Evolutionary conservation across 2,113 vertebrate species (phyloP).

Genomic region (Myrmecobius fasciatus): DNA sequence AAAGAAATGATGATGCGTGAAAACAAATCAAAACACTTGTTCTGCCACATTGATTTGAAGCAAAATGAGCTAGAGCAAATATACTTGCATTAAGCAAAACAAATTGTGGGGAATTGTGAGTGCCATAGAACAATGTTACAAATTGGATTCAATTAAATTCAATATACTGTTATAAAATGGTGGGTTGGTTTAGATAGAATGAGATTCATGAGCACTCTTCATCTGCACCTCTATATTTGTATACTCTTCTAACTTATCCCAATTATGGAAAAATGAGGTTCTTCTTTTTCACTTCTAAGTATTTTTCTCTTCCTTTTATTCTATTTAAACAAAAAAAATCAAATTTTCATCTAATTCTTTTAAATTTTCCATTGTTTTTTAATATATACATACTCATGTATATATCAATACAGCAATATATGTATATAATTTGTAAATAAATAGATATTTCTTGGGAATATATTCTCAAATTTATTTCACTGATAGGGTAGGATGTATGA

Average conservation of each 20-base stretch:
- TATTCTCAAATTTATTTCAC: neutral
- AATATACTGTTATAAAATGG: neutral
- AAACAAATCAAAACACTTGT: neutral
- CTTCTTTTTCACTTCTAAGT: too few species aligned
- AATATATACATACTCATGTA: too few species aligned
- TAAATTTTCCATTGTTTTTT: too few species aligned
- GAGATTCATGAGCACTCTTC: too few species aligned
- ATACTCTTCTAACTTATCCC: too few species aligned
- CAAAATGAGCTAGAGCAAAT: neutral
- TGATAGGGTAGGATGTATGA: neutral
- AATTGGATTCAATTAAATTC: neutral
- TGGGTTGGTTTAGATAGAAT: neutral
- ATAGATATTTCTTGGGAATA: neutral
- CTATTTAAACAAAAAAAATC: too few species aligned
- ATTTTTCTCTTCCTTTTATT: too few species aligned
- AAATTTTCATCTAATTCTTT: too few species aligned
- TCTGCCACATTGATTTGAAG: neutral
- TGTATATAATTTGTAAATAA: neutral
- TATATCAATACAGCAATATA: neutral
- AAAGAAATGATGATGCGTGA: neutral
- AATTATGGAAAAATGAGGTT: too few species aligned
- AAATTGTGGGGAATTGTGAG: neutral
- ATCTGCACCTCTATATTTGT: too few species aligned
- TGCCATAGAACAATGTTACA: neutral
- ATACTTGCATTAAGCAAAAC: neutral